These are phyloP conservation scores for Rousettus leschenaultii DNA, from an alignment of 2,113 vertebrate species.

Conservation along the genomic window DNA sequence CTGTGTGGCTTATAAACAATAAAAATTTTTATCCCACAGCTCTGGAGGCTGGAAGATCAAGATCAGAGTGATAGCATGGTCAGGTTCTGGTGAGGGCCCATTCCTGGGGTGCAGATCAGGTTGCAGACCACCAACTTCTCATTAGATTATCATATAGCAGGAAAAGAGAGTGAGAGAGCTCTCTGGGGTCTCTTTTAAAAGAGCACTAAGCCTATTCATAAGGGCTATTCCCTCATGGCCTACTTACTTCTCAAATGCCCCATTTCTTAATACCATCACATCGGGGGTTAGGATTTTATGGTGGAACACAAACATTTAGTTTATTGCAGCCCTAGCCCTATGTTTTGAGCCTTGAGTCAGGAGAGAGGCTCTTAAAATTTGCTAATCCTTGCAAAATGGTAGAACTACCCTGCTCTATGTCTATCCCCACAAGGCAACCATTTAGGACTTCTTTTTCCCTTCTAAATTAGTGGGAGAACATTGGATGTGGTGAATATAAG, in stretches of 20 bases:
- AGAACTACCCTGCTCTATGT: neutral
- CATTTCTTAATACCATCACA: neutral
- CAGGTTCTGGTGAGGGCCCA: neutral
- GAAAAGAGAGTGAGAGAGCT: neutral
- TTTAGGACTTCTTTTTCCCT: neutral
- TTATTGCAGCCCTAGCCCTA: neutral
- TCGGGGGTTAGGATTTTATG: neutral
- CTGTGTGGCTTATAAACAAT: neutral
- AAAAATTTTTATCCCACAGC: neutral
- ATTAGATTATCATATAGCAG: neutral
- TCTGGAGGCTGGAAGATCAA: neutral
- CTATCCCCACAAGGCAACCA: neutral
- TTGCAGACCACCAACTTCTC: neutral
- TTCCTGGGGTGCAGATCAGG: neutral
- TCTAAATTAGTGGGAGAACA: neutral
- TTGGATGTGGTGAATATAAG: neutral
- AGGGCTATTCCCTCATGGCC: neutral
- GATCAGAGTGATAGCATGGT: neutral
- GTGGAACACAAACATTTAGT: neutral
- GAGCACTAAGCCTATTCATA: neutral
- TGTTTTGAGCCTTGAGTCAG: neutral
- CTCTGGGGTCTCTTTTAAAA: neutral
- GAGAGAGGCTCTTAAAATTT: neutral
- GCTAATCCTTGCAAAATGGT: neutral
- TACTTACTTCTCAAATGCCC: neutral